Evolutionary conservation across 2,113 vertebrate genomes (phyloP).

Genomic region (Triplophysa tibetana): DNA sequence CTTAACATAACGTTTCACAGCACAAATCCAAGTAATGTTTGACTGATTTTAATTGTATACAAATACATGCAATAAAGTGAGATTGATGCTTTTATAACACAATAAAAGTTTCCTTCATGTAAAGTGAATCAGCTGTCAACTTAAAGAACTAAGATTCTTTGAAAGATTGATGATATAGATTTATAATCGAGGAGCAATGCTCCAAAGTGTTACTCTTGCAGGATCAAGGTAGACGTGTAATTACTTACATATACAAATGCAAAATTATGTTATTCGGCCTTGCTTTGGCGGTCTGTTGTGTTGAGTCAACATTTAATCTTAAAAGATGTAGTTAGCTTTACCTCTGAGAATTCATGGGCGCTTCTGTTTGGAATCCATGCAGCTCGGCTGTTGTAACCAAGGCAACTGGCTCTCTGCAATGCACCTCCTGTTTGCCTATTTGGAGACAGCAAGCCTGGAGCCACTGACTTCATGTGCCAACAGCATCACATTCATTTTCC

Average conservation of each 20-base stretch:
- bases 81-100: neutral
- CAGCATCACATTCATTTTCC: constrained; percentile 68
- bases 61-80: no score
- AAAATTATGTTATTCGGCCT: neutral
- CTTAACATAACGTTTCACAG: no score
- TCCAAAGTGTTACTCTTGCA: neutral
- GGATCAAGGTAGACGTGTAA: neutral
- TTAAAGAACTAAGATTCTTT: neutral
- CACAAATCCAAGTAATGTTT: no score
- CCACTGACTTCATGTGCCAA: constrained; percentile 60
- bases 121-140: constrained; percentile 15
- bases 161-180: neutral
- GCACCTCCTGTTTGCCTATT: constrained; percentile 52
- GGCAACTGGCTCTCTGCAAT: constrained; percentile 62
- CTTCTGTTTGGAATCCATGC: constrained; percentile 31
- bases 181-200: neutral
- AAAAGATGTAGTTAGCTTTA: constrained; percentile 17
- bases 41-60: no score
- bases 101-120: neutral
- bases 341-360: constrained; percentile 4
- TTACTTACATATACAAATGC: neutral
- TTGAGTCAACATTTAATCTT: constrained; percentile 33
- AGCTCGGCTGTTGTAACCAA: constrained; percentile 64
- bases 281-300: neutral
- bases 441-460: constrained; percentile 26